phyloP scores from a whole-genome alignment of 2,113 vertebrate genomes.

The Rhodinocichla rosea region DNA sequence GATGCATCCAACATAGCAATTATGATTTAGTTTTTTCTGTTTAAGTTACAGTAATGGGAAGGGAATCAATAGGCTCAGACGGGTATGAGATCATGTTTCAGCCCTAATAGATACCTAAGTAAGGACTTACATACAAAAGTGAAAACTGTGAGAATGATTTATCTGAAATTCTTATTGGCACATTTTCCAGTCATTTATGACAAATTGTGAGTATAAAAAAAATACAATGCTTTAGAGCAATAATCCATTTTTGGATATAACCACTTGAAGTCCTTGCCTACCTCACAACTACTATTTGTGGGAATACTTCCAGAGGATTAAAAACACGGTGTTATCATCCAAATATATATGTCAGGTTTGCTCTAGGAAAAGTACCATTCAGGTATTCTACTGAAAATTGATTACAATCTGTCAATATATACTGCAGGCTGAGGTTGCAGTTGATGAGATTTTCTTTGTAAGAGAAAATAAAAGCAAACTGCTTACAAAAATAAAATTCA shows the following conservation, averaged over 20 bases:
- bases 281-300: neutral
- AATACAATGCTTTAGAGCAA: neutral
- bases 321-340: neutral
- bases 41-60: neutral
- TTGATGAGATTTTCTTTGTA: conserved; percentile 34
- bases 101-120: neutral
- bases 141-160: neutral
- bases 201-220: neutral
- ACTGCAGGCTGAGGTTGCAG: neutral
- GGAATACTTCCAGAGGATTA: neutral
- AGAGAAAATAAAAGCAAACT: conserved; percentile 26
- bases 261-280: neutral
- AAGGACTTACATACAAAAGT: neutral
- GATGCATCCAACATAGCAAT: neutral
- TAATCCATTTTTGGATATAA: neutral
- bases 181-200: neutral
- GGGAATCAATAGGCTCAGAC: neutral
- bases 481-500: conserved; percentile 4
- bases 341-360: neutral
- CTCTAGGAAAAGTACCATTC: neutral
- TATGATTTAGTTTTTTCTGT: neutral
- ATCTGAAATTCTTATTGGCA: neutral
- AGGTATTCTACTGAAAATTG: conserved; percentile 27
- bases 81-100: neutral
- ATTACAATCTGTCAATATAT: conserved; percentile 12